Base-by-base conservation (phyloP, 2,113 vertebrate genomes). In the Aspidoscelis tigris region DNA sequence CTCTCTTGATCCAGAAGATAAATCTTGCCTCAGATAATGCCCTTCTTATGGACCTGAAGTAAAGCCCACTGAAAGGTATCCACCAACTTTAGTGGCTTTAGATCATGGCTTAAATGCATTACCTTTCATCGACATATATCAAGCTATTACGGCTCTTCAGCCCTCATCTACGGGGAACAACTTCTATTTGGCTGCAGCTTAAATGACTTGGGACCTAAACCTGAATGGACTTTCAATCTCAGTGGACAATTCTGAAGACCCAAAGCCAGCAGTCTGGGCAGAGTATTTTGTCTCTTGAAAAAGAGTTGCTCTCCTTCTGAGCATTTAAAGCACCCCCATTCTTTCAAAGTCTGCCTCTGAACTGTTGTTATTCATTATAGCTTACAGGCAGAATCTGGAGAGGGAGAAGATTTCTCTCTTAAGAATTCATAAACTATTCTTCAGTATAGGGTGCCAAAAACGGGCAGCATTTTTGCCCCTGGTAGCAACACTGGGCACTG, bases 51-150 rank as follows among this genome's bases (percentile, higher is more conserved):
- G 76, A 78, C 11, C 4, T 84, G 79, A 81, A 75, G 68, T 0
- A 3, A 68, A 80, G 20, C 61, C 68, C n/a, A 6, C 50, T 44
- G 50, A 80, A 87, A 84, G 75, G 10, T 65, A 82, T 16, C 26
- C 86, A 44, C 81, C 0, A 0, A 80, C 50, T 74, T 90, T 83
- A 71, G 4, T 41, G 74, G 8, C 81, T 88, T 84, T 86, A 76
- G 70, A 89, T 44, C 43, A 61, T 84, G 33, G 22, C 70, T 87
- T 86, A 79, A 88, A 84, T 47, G 44, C n/a, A 76, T 10, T 81
- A 83, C 87, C 66, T 90, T 64, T 82, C 20, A 33, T 20, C 70
- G 81, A 78, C 0, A 0, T 18, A 7, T 21, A 44, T 21, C 70
- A 1, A 0, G 41, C 69, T 81, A 12, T 61, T 70, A 76, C 39